phyloP scores from a whole-genome alignment of 2,797 vertebrate species.

The Crenuchus spilurus region DNA sequence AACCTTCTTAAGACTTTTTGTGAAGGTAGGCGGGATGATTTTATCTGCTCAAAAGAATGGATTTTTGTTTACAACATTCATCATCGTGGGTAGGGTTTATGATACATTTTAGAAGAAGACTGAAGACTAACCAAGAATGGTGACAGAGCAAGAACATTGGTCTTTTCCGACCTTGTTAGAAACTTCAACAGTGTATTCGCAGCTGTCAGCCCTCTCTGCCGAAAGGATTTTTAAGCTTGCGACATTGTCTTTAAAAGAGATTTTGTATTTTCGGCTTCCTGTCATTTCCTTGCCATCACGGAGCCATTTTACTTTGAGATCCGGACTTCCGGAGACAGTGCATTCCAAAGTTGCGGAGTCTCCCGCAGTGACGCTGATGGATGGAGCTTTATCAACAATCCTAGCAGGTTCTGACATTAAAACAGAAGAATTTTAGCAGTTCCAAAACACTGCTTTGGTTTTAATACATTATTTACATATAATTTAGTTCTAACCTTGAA shows the following conservation, averaged over 20 bases:
- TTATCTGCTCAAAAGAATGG: conserved; percentile 87
- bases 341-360: conserved; percentile 93
- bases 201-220: conserved; percentile 88
- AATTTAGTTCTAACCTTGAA: conserved; percentile 88
- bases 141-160: conserved; percentile 89
- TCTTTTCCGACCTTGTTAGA: conserved; percentile 94
- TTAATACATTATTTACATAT: background rate
- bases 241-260: conserved; percentile 90
- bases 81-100: background rate
- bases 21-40: conserved; percentile 92
- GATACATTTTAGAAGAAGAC: conserved; percentile 21
- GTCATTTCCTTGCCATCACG: conserved; percentile 90
- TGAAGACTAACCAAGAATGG: conserved; percentile 88
- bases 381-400: conserved; percentile 90
- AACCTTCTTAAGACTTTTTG: conserved; percentile 89
- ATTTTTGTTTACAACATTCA: conserved; percentile 37
- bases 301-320: conserved; percentile 95
- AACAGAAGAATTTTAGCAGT: conserved; percentile 27
- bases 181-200: conserved; percentile 94
- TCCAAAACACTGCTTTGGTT: background rate
- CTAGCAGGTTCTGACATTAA: conserved; percentile 90
- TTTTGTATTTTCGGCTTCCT: conserved; percentile 93
- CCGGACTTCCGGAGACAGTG: conserved; percentile 90
- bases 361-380: conserved; percentile 93
- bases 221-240: conserved; percentile 92